Evolutionary conservation across 2,797 vertebrate genomes (phyloP).

Genomic region (Lepus townsendii): DNA sequence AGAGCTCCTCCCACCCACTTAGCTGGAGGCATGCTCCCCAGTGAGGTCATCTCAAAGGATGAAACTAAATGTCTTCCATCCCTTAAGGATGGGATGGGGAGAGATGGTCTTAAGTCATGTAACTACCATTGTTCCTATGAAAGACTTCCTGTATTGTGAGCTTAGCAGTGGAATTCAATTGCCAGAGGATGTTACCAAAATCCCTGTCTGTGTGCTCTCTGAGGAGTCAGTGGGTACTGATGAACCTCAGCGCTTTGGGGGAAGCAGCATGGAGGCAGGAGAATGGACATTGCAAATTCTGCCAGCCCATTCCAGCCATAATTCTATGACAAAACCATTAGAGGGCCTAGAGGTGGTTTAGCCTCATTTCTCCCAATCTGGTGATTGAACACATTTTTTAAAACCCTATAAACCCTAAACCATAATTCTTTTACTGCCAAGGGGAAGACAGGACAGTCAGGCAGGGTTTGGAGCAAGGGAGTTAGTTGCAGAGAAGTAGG

Average conservation of each 20-base stretch:
- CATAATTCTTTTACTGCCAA: conserved; percentile 79
- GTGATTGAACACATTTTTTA: conserved; percentile 77
- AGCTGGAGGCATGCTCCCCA: not conserved
- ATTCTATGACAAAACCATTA: conserved; percentile 71
- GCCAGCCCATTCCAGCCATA: conserved; percentile 1
- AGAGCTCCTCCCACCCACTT: conserved; percentile 18
- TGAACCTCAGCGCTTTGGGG: not conserved
- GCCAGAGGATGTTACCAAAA: not conserved
- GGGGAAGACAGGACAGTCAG: conserved; percentile 65
- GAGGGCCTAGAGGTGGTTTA: conserved; percentile 66
- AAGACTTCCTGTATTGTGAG: not conserved
- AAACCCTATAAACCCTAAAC: conserved; percentile 75
- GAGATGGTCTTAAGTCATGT: not conserved
- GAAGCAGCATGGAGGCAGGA: not conserved
- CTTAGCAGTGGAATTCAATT: not conserved
- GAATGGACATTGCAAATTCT: not conserved
- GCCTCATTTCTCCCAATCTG: conserved; percentile 74
- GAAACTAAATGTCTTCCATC: not conserved
- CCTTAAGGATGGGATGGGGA: not conserved
- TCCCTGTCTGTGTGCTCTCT: not conserved
- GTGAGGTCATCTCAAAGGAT: not conserved
- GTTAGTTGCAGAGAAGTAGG: not conserved
- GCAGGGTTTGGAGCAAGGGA: conserved; percentile 35
- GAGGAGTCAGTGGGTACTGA: not conserved
- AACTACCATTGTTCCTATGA: not conserved